These are phyloP conservation scores for Gryllus longicercus DNA, from an alignment of 2,888 invertebrate genomes.

Conservation along the genomic window DNA sequence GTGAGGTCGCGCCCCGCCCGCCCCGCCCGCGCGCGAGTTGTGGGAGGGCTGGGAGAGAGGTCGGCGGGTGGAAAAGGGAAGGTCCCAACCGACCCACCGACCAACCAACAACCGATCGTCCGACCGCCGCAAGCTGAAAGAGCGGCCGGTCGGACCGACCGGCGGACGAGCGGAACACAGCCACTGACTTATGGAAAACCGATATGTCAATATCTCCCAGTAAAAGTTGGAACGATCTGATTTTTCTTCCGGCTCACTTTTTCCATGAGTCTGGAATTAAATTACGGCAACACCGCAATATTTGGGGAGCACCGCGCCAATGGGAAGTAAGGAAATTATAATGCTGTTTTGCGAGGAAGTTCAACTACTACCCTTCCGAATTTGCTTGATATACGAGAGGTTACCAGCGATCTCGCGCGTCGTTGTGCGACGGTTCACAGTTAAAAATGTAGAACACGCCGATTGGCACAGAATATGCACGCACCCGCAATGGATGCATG, in stretches of 20 bases:
- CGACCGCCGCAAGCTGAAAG: too few species aligned
- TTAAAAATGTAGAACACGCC: background rate
- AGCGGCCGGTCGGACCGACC: background rate
- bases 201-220: slow-evolving; percentile 5
- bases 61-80: too few species aligned
- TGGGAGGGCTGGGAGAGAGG: too few species aligned
- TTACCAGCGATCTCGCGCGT: too few species aligned
- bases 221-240: slow-evolving; percentile 17
- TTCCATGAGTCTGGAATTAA: background rate
- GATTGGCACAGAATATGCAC: background rate
- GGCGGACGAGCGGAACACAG: background rate
- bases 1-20: background rate
- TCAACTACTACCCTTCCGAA: background rate
- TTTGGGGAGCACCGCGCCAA: background rate
- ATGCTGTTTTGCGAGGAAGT: background rate
- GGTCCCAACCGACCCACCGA: too few species aligned
- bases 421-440: background rate
- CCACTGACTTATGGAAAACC: background rate
- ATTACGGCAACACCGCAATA: background rate
- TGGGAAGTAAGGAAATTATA: background rate
- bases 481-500: background rate
- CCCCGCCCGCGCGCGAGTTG: too few species aligned
- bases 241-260: background rate
- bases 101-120: too few species aligned
- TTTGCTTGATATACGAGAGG: too few species aligned